Conservation (phyloP, 1,140 invertebrate species). For the Teleogryllus occipitalis region DNA sequence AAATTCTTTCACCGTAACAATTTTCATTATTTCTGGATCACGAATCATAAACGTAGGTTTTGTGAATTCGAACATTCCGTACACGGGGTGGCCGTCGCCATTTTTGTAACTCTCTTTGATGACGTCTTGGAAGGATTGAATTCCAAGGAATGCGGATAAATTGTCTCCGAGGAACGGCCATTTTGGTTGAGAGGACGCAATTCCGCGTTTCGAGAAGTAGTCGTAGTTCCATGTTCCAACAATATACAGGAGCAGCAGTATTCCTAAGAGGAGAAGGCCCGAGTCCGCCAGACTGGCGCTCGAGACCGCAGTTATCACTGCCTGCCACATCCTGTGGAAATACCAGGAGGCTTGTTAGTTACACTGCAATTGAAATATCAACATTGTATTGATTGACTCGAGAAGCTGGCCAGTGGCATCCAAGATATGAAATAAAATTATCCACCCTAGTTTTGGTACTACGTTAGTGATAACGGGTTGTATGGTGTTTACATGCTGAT, state of each 20-base stretch:
- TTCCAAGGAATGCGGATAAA: slow-evolving; percentile 21
- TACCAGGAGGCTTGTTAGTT: no score
- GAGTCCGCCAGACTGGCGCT: background rate
- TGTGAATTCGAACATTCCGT: slow-evolving; percentile 5
- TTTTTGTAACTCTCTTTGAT: background rate
- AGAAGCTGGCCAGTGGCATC: no score
- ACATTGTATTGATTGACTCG: no score
- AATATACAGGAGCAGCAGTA: background rate
- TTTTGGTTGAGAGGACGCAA: slow-evolving; percentile 35
- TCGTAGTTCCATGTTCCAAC: slow-evolving; percentile 34
- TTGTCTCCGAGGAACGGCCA: slow-evolving; percentile 39
- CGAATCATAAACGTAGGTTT: background rate
- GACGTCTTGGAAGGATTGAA: background rate
- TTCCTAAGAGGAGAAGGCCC: background rate
- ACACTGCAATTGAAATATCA: no score
- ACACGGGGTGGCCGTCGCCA: background rate
- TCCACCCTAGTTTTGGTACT: no score
- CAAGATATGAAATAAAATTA: no score
- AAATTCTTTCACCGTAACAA: slow-evolving; percentile 28
- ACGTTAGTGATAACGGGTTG: no score
- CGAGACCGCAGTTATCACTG: background rate
- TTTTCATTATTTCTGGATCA: slow-evolving; percentile 27
- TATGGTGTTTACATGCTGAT: no score
- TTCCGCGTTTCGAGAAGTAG: slow-evolving; percentile 38
- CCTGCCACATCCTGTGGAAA: background rate